Conservation (phyloP, 2,888 invertebrate genomes). For the Gymnocheta viridis region DNA sequence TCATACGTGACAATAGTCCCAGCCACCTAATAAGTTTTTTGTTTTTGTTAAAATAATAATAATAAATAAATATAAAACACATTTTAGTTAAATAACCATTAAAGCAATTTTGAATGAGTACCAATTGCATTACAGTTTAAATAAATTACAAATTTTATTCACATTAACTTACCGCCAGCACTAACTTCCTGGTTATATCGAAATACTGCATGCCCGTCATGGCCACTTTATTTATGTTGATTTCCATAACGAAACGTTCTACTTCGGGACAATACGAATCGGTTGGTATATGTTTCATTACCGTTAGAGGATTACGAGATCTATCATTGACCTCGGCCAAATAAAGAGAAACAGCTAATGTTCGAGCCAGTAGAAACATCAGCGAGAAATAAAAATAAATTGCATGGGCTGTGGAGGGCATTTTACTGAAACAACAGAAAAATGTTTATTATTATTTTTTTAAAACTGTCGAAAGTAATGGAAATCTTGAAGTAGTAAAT, state of each 20-base stretch:
- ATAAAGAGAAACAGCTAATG: slow-evolving; percentile 83
- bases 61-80: neutral
- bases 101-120: neutral
- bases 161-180: slow-evolving; percentile 76
- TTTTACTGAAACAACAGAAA: slow-evolving; percentile 73
- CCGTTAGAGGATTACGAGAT: slow-evolving; percentile 80
- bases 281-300: slow-evolving; percentile 81
- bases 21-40: slow-evolving; percentile 81
- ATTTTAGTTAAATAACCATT: neutral
- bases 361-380: slow-evolving; percentile 83
- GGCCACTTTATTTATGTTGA: slow-evolving; percentile 77
- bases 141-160: neutral
- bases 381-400: slow-evolving; percentile 85
- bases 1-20: slow-evolving; percentile 85
- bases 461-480: too few relatives aligned
- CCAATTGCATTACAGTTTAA: neutral
- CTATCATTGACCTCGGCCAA: slow-evolving; percentile 84
- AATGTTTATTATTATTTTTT: too few relatives aligned
- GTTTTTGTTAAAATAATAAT: too few relatives aligned
- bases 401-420: slow-evolving; percentile 80
- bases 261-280: slow-evolving; percentile 82
- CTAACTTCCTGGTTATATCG: slow-evolving; percentile 78
- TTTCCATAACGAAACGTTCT: slow-evolving; percentile 76
- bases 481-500: too few relatives aligned
- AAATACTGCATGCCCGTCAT: slow-evolving; percentile 80